phyloP scores from a whole-genome alignment of 2,888 invertebrate species.

The Punctoribates punctum region DNA sequence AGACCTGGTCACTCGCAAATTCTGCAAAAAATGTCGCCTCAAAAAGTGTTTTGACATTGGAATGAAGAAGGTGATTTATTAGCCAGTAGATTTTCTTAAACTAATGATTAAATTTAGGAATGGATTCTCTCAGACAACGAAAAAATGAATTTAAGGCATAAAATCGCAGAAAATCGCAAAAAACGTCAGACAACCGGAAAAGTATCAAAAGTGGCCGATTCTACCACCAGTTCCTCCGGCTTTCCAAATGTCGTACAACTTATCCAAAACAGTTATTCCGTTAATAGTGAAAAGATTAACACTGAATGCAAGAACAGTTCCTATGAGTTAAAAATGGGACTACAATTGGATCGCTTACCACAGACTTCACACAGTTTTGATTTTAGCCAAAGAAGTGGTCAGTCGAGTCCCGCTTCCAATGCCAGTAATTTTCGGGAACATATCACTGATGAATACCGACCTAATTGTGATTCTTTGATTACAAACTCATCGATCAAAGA shows the following conservation, averaged over 20 bases:
- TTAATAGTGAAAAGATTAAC: too few species aligned
- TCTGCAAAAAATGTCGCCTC: conserved; percentile 92
- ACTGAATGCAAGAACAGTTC: too few species aligned
- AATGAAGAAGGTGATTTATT: conserved; percentile 69
- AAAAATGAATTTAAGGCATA: conserved; percentile 76
- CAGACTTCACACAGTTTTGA: too few species aligned
- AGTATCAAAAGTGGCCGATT: conserved; percentile 7
- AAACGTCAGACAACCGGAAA: background rate
- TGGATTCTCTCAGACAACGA: conserved; percentile 96
- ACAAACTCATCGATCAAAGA: too few species aligned
- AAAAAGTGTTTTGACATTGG: conserved; percentile 89
- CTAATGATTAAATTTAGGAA: conserved; percentile 57
- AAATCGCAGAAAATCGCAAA: conserved; percentile 65
- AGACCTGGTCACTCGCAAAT: conserved; percentile 82
- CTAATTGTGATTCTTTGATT: too few species aligned
- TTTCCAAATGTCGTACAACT: background rate
- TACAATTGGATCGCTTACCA: too few species aligned
- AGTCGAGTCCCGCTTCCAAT: too few species aligned
- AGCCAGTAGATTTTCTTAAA: background rate
- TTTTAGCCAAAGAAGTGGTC: too few species aligned
- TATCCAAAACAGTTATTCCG: background rate
- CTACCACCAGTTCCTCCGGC: too few species aligned
- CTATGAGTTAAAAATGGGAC: too few species aligned
- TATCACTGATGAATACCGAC: too few species aligned
- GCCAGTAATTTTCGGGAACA: too few species aligned